phyloP scores from a whole-genome alignment of 2,888 invertebrate genomes.

The Cetonia aurata region DNA sequence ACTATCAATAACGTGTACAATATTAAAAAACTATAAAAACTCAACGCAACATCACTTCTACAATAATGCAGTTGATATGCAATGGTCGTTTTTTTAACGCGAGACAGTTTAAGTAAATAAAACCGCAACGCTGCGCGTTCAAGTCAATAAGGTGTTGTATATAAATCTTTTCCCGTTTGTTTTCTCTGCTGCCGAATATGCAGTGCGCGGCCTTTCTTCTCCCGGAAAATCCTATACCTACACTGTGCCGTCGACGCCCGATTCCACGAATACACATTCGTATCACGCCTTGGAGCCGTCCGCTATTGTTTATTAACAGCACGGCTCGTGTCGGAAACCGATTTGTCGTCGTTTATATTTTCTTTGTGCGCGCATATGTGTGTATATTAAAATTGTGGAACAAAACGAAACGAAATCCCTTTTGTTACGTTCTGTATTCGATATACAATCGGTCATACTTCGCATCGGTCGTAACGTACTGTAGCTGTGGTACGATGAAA shows the following conservation, averaged over 20 bases:
- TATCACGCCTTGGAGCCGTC: background rate
- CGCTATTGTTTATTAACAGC: slow-evolving; percentile 37
- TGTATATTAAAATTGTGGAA: slow-evolving; percentile 32
- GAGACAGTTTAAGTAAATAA: slow-evolving; percentile 39
- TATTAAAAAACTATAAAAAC: too few relatives aligned
- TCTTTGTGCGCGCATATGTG: slow-evolving; percentile 5
- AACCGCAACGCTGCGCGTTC: slow-evolving; percentile 23
- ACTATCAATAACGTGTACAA: too few relatives aligned
- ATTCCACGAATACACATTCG: slow-evolving; percentile 27
- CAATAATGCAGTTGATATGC: slow-evolving; percentile 3
- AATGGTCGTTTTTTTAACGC: slow-evolving; percentile 23
- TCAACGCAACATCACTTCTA: background rate
- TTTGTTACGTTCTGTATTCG: slow-evolving; percentile 10
- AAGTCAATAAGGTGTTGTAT: slow-evolving; percentile 41
- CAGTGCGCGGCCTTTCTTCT: slow-evolving; percentile 7
- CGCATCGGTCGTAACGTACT: too few relatives aligned
- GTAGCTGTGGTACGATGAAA: too few relatives aligned
- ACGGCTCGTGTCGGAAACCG: slow-evolving; percentile 31
- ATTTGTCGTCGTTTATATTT: slow-evolving; percentile 32
- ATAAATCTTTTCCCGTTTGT: slow-evolving; percentile 41
- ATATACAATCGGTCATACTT: too few relatives aligned
- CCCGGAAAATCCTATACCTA: slow-evolving; percentile 16
- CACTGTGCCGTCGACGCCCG: background rate
- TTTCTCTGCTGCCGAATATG: slow-evolving; percentile 33
- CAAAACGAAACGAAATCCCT: slow-evolving; percentile 18